phyloP scores from a whole-genome alignment of 2,888 invertebrate genomes.

The Isoperla grammatica region DNA sequence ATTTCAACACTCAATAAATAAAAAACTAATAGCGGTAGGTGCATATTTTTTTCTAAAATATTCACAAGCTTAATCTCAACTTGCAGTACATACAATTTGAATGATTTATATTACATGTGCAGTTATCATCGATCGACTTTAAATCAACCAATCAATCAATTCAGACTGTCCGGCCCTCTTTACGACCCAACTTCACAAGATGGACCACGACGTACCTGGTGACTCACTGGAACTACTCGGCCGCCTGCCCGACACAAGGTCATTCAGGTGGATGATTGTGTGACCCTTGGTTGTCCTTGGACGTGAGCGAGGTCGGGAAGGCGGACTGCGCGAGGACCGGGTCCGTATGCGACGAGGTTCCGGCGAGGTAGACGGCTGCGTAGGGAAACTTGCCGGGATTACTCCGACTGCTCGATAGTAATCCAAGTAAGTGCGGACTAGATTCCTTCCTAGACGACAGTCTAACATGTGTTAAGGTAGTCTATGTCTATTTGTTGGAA shows the following conservation, averaged over 20 bases:
- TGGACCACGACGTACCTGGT: background rate
- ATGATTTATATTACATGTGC: too few species aligned
- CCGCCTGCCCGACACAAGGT: conserved; percentile 5
- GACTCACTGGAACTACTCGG: conserved; percentile 6
- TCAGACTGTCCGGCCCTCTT: too few species aligned
- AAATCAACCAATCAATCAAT: too few species aligned
- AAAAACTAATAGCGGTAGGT: too few species aligned
- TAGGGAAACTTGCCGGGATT: conserved; percentile 48
- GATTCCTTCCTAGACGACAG: conserved; percentile 69
- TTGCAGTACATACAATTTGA: too few species aligned
- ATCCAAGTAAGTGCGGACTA: conserved; percentile 69
- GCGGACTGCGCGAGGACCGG: conserved; percentile 17
- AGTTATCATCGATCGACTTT: too few species aligned
- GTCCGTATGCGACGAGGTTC: conserved; percentile 16
- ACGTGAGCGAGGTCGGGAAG: conserved; percentile 16
- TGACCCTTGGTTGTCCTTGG: conserved; percentile 11
- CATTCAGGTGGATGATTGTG: conserved; percentile 16
- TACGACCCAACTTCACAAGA: too few species aligned
- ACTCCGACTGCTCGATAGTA: conserved; percentile 73
- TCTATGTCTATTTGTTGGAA: too few species aligned
- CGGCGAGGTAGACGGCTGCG: conserved; percentile 1
- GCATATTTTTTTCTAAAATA: too few species aligned
- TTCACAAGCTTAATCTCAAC: too few species aligned
- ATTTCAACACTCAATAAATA: too few species aligned
- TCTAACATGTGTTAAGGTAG: conserved; percentile 46